Percentiles rank a stretch among this genome's conserved stretches.
Evolutionary conservation across 30 jellyfish, hydroid and myxozoan genomes (phyloP).

Genomic region (Hydra vulgaris): DNA sequence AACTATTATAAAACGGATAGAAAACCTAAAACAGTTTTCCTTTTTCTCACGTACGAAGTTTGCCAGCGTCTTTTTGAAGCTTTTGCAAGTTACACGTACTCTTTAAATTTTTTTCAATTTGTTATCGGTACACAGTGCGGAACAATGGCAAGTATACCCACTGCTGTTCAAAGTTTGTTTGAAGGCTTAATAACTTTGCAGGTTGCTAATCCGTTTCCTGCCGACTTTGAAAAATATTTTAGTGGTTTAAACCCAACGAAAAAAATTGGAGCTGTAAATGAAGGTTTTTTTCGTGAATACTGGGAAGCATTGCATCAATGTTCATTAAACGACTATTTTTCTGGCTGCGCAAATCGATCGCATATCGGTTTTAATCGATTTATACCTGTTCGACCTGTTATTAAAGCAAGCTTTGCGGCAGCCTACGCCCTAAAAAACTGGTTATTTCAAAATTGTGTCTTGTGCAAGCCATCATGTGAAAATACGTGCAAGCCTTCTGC

Average conservation of each 20-base stretch:
- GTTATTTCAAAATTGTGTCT: background rate
- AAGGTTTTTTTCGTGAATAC: constrained; percentile 23
- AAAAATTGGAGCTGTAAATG: constrained; percentile 16
- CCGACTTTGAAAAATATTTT: constrained; percentile 38
- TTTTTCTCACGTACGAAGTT: constrained; percentile 35
- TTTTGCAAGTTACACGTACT: background rate
- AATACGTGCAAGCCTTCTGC: background rate
- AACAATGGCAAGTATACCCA: constrained; percentile 21
- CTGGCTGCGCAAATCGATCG: constrained; percentile 14
- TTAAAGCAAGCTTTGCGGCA: constrained; percentile 33
- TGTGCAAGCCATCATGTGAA: background rate
- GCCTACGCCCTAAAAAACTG: background rate
- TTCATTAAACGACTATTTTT: background rate
- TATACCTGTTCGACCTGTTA: constrained; percentile 61
- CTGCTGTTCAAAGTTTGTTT: constrained; percentile 14
- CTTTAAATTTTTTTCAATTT: constrained; percentile 21
- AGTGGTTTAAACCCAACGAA: constrained; percentile 36
- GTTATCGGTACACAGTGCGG: constrained; percentile 46
- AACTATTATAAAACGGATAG: background rate
- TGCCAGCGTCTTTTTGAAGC: constrained; percentile 31
- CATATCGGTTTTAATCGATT: constrained; percentile 24
- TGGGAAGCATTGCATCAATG: constrained; percentile 63
- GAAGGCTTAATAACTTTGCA: constrained; percentile 43
- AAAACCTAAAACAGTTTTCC: constrained; percentile 28
- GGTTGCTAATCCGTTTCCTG: constrained; percentile 19